A percentile compares a stretch with the other conserved stretches of the same genome.
phyloP scores from a whole-genome alignment of 2,888 invertebrate genomes.

The Ophion obscuratus region DNA sequence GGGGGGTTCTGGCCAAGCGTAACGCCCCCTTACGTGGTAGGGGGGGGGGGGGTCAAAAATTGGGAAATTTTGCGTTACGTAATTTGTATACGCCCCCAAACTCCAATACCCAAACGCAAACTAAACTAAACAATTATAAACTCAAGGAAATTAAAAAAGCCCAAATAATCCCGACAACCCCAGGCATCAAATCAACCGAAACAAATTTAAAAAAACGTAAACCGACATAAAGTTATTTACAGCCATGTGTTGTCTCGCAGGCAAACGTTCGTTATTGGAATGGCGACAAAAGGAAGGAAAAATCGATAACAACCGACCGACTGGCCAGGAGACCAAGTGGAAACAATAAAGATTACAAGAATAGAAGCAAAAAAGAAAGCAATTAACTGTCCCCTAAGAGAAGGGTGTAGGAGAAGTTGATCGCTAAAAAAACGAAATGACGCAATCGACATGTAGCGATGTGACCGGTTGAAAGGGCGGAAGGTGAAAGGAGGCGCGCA shows the following conservation, averaged over 20 bases:
- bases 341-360: neutral
- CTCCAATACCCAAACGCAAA: no score
- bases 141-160: no score
- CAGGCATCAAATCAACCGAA: neutral
- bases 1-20: no score
- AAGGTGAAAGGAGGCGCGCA: neutral
- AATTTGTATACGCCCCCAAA: no score
- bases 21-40: no score
- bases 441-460: constrained; percentile 46
- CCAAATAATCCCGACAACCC: neutral
- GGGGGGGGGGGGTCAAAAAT: no score
- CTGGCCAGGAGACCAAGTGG: neutral
- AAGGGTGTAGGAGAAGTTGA: neutral
- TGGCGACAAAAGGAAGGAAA: neutral
- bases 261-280: neutral
- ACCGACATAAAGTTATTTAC: neutral
- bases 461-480: constrained; percentile 22
- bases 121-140: no score
- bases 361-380: constrained; percentile 5
- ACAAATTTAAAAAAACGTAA: no score
- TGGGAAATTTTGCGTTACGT: no score
- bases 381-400: constrained; percentile 16
- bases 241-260: neutral
- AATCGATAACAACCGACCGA: neutral
- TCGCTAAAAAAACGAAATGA: constrained; percentile 1